Conservation (phyloP, 2,888 invertebrate species). For the Oxystoma pomonae region DNA sequence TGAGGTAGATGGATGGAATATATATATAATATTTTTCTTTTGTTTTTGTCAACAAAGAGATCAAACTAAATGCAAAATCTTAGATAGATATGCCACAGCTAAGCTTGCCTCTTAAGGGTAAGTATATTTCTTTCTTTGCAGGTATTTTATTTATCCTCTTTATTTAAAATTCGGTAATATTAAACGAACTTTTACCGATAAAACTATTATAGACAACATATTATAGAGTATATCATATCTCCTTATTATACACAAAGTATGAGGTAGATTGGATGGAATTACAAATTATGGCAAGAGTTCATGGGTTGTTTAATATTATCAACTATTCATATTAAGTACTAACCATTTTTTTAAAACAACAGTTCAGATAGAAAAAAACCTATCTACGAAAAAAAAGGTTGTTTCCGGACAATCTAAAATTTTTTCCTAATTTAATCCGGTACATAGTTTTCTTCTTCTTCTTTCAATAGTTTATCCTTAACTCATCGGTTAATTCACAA, state of each 20-base stretch:
- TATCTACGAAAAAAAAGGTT: no score
- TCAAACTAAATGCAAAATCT: background rate
- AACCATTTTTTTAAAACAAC: background rate
- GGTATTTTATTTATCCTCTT: no score
- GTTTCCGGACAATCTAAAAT: no score
- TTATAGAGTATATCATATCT: background rate
- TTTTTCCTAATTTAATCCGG: no score
- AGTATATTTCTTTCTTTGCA: no score
- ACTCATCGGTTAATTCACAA: no score
- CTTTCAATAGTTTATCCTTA: no score
- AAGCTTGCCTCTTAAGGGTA: no score
- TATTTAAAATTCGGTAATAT: background rate
- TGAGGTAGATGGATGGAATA: constrained; percentile 51
- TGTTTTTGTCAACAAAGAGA: background rate
- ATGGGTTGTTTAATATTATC: constrained; percentile 15
- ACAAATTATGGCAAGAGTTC: constrained; percentile 28
- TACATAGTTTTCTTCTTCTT: no score
- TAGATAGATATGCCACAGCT: no score
- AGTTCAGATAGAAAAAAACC: no score
- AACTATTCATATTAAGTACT: background rate
- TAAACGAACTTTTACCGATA: background rate
- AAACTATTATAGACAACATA: background rate
- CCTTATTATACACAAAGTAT: constrained; percentile 42
- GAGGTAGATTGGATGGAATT: constrained; percentile 71
- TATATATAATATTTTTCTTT: constrained; percentile 22